These are phyloP conservation scores for Eudasyphora cyanicolor DNA, from an alignment of 2,888 invertebrate species.

Conservation along the genomic window DNA sequence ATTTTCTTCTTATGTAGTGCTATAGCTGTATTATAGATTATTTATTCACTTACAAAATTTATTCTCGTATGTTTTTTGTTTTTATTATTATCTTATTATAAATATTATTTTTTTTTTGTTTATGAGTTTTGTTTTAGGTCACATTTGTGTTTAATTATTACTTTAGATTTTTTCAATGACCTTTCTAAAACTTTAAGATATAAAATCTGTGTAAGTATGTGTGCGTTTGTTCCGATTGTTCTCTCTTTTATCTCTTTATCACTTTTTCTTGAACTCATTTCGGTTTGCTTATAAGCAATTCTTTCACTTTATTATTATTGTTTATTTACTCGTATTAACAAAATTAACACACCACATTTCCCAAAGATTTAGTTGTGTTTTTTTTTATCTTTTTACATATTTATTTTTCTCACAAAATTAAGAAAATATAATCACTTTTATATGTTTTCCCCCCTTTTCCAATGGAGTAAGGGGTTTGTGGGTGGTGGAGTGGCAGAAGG, in stretches of 20 bases:
- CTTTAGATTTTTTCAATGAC: conserved; percentile 9
- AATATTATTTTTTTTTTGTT: neutral
- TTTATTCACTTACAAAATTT: neutral
- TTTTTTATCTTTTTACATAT: neutral
- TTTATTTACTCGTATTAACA: no score
- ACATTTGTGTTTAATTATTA: conserved; percentile 6
- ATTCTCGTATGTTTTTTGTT: neutral
- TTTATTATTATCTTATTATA: neutral
- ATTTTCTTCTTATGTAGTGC: neutral
- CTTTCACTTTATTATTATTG: neutral
- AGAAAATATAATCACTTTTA: neutral
- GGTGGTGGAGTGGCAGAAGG: neutral
- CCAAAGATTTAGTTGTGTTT: neutral
- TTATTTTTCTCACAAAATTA: conserved; percentile 5
- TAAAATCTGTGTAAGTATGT: no score
- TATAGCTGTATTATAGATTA: neutral
- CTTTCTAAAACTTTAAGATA: conserved; percentile 27
- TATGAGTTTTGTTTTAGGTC: conserved; percentile 5
- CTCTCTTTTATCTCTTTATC: neutral
- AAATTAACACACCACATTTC: no score
- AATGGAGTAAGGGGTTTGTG: neutral
- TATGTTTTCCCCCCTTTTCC: neutral
- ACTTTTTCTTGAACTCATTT: neutral
- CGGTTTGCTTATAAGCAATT: neutral
- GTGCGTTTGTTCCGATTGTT: no score